Percentiles rank a stretch among this genome's conserved stretches.
Evolutionary conservation across 2,888 invertebrate species (phyloP).

Genomic region (Nephrotoma flavescens): DNA sequence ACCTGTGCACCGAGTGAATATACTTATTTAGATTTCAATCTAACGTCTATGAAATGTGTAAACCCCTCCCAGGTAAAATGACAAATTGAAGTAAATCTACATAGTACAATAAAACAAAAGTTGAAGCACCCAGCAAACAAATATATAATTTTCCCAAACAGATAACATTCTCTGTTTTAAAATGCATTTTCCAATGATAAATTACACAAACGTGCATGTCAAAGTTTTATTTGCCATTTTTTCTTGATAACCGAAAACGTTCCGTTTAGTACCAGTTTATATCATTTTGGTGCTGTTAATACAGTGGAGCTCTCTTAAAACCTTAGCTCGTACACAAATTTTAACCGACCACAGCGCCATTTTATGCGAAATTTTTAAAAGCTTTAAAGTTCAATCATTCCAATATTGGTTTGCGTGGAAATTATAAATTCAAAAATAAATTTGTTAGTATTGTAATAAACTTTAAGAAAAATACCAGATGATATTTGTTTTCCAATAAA

Average conservation of each 20-base stretch:
- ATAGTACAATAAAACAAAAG: not conserved
- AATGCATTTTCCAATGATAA: not conserved
- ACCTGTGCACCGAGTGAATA: not conserved
- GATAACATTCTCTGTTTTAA: not conserved
- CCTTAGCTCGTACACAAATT: not conserved
- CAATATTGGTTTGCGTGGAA: not conserved
- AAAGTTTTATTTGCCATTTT: not conserved
- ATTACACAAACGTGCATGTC: not conserved
- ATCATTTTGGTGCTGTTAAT: not conserved
- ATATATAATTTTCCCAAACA: not conserved
- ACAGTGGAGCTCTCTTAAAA: not conserved
- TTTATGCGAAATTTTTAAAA: not conserved
- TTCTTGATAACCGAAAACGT: not conserved
- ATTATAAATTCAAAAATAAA: not conserved
- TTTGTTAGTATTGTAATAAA: not conserved
- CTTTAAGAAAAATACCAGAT: not conserved
- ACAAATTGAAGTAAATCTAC: not conserved
- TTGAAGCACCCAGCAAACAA: not conserved
- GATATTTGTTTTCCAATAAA: not conserved
- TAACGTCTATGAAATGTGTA: not conserved
- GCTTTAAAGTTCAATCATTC: not conserved
- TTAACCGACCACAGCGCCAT: not conserved
- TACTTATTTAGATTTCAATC: not conserved
- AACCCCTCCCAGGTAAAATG: not conserved
- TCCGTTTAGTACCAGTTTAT: not conserved